Evolutionary conservation across 1,140 invertebrate genomes (phyloP), one percentile per base, ranked within the genome.

Genomic region (Battus philenor): DNA sequence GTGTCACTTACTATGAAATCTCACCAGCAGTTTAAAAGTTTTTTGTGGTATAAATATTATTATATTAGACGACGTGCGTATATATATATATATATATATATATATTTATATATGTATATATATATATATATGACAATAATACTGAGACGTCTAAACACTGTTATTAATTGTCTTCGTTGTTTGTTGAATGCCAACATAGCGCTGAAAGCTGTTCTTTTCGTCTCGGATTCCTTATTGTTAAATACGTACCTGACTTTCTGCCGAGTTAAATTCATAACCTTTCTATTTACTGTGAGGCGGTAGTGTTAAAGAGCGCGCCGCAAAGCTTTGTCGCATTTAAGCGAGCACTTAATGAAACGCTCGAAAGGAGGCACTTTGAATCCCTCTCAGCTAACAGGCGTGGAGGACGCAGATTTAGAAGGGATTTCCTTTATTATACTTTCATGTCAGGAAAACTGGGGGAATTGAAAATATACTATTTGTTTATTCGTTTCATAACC

Each of bases 341-440:
- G 50, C 54, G 53, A 22, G 46, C 57, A 60, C 57, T 60, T 64
- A 60, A 64, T 64, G 60, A 60, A 60, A 56, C 43, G 26, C 49
- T 52, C 30, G 30, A 44, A 12, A 32, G 45, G 13, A 44, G 47
- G 36, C 16, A 32, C 51, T 49, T 50, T 34, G 27, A 16, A 27
- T 43, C 38, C 29, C 29, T 34, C 26, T 33, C 43, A 26, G 12
- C 26, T 31, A 15, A 17, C 13, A 52, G 27, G 34, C 38, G 36
- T 10, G 20, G 31, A 26, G 38, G 29, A 16, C 29, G 26, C 44
- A 33, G 50, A 49, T 53, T 57, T 52, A 52, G 47, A 31, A 45
- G 31, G 44, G 39, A 36, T 44, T 45, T 45, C 26, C 50, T 47
- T 52, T 52, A 57, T 57, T 47, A 48, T 50, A 46, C 45, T 38